Evolutionary conservation across 2,888 invertebrate genomes (phyloP).

Genomic region (Cantharis lateralis): DNA sequence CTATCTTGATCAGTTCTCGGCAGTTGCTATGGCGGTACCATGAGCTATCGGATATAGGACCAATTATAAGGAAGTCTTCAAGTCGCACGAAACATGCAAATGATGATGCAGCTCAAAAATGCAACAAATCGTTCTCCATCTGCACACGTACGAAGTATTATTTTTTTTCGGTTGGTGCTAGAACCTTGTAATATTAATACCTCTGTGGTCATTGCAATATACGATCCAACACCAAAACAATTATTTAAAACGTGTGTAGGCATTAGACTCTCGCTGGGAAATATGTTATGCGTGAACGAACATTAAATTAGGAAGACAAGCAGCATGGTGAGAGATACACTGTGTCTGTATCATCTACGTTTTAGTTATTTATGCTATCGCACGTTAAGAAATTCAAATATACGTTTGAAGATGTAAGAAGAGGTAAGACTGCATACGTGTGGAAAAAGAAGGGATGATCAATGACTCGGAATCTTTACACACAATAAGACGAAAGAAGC

Average conservation of each 20-base stretch:
- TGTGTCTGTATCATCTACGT: slow-evolving; percentile 41
- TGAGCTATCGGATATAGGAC: slow-evolving; percentile 30
- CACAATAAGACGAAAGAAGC: slow-evolving; percentile 49
- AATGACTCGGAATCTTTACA: slow-evolving; percentile 52
- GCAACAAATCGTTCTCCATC: slow-evolving; percentile 5
- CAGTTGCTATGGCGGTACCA: slow-evolving; percentile 36
- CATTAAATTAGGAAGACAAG: slow-evolving; percentile 53
- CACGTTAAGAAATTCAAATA: slow-evolving; percentile 24
- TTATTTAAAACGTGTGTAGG: slow-evolving; percentile 52
- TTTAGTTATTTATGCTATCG: slow-evolving; percentile 31
- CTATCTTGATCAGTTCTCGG: slow-evolving; percentile 44
- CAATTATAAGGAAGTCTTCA: slow-evolving; percentile 33
- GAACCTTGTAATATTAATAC: slow-evolving; percentile 30
- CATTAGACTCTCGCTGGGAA: slow-evolving; percentile 51
- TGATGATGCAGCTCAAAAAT: slow-evolving; percentile 13
- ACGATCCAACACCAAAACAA: slow-evolving; percentile 46
- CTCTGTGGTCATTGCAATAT: slow-evolving; percentile 34
- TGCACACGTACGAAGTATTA: neutral
- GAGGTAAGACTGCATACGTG: slow-evolving; percentile 34
- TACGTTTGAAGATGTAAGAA: slow-evolving; percentile 8
- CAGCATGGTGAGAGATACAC: slow-evolving; percentile 48
- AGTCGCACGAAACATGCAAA: slow-evolving; percentile 17
- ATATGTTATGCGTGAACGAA: slow-evolving; percentile 52
- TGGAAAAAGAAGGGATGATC: slow-evolving; percentile 45
- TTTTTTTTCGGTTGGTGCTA: neutral